Evolutionary conservation across 2,888 invertebrate genomes (phyloP).

Genomic region (Melipona beecheii): DNA sequence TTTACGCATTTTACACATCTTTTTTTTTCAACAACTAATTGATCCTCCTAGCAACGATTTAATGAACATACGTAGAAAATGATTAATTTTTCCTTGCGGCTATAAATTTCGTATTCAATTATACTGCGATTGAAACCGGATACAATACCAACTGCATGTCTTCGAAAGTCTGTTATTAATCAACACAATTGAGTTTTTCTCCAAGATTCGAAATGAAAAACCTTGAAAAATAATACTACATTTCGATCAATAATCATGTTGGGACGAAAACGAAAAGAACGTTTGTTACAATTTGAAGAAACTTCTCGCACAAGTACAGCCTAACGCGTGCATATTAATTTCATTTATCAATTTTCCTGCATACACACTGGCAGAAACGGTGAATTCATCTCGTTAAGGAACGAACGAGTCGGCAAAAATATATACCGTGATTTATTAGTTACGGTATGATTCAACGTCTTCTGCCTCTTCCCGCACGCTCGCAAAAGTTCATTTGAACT

Average conservation of each 20-base stretch:
- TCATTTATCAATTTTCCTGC: neutral
- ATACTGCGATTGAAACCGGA: no score
- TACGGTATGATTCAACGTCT: neutral
- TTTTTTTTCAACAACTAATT: no score
- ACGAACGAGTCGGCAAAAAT: neutral
- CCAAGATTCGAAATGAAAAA: no score
- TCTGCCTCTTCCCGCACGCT: neutral
- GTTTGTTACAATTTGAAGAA: neutral
- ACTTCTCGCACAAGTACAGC: neutral
- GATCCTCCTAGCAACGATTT: no score
- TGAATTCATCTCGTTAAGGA: neutral
- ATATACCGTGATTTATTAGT: neutral
- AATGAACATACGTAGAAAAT: no score
- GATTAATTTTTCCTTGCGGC: no score
- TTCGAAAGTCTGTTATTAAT: no score
- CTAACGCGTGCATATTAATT: neutral
- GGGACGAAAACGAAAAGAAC: neutral
- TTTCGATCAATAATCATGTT: neutral
- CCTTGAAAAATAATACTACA: no score
- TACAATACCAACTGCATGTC: no score
- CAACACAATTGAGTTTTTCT: no score
- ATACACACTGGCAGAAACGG: neutral
- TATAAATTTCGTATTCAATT: no score
- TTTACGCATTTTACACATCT: no score
- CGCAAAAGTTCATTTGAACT: conserved; percentile 6